Evolutionary conservation across 2,797 vertebrate genomes (phyloP).

Genomic region (Malurus splendens): DNA sequence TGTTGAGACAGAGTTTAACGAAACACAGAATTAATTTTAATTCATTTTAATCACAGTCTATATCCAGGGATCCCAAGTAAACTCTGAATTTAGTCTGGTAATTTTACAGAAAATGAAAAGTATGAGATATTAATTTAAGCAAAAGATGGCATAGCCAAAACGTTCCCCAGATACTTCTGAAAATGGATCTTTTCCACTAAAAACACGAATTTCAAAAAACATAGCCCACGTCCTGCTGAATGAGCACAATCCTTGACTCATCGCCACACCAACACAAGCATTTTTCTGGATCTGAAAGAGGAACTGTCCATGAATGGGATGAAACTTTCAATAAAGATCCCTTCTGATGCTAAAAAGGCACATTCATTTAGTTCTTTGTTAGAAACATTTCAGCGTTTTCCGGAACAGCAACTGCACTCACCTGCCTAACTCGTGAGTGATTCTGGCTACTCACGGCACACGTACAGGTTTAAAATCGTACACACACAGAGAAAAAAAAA

Average conservation of each 20-base stretch:
- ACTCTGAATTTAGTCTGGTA: background rate
- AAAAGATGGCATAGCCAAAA: background rate
- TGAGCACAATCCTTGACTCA: background rate
- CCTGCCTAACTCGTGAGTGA: background rate
- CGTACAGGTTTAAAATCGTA: background rate
- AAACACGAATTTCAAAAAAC: background rate
- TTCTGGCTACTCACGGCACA: background rate
- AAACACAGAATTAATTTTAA: background rate
- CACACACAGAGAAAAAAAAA: no score
- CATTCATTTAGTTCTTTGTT: background rate
- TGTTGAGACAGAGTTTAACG: background rate
- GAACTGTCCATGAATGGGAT: accelerated
- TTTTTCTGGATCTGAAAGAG: background rate
- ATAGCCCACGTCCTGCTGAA: accelerated
- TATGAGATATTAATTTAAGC: accelerated
- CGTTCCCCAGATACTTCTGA: background rate
- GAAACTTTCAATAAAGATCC: background rate
- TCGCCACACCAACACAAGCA: background rate
- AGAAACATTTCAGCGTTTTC: background rate
- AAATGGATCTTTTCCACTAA: background rate
- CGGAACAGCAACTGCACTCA: background rate
- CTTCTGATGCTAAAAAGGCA: background rate
- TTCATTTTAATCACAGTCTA: background rate
- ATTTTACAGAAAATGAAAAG: background rate
- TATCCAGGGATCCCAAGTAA: background rate